These are phyloP conservation scores for Lycaena phlaeas DNA, from an alignment of 2,888 invertebrate species.

Conservation along the genomic window DNA sequence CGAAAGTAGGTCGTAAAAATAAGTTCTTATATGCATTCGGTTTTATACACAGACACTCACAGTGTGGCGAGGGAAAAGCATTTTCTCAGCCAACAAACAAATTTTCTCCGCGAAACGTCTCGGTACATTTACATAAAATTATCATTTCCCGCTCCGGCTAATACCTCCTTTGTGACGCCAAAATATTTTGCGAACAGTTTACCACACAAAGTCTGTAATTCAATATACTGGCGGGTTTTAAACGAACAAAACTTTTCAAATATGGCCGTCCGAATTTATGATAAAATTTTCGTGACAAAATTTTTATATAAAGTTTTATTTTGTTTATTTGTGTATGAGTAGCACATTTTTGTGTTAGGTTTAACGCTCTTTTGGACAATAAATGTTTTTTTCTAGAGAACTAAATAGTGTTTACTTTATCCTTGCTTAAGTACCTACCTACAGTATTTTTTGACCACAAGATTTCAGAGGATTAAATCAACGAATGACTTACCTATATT, in stretches of 20 bases:
- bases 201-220: conserved; percentile 67
- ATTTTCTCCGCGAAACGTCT: conserved; percentile 33
- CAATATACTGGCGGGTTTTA: conserved; percentile 40
- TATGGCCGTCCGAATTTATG: conserved; percentile 5
- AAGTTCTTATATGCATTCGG: too few relatives aligned
- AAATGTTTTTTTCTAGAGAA: too few relatives aligned
- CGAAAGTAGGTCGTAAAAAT: too few relatives aligned
- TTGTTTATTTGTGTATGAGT: too few relatives aligned
- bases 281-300: conserved; percentile 2
- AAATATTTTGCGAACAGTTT: conserved; percentile 72
- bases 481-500: too few relatives aligned
- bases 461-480: too few relatives aligned
- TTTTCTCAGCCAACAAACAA: conserved; percentile 49
- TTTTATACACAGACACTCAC: too few relatives aligned
- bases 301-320: conserved; percentile 2
- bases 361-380: too few relatives aligned
- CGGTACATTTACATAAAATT: conserved; percentile 53
- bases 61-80: conserved; percentile 10
- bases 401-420: too few relatives aligned
- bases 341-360: too few relatives aligned
- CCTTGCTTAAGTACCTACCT: too few relatives aligned
- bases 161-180: conserved; percentile 65
- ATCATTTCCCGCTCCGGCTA: conserved; percentile 31
- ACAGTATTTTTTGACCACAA: too few relatives aligned
- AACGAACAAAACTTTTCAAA: conserved; percentile 29